phyloP scores from a whole-genome alignment of 2,797 vertebrate species.

The Tauraco hartlaubi region DNA sequence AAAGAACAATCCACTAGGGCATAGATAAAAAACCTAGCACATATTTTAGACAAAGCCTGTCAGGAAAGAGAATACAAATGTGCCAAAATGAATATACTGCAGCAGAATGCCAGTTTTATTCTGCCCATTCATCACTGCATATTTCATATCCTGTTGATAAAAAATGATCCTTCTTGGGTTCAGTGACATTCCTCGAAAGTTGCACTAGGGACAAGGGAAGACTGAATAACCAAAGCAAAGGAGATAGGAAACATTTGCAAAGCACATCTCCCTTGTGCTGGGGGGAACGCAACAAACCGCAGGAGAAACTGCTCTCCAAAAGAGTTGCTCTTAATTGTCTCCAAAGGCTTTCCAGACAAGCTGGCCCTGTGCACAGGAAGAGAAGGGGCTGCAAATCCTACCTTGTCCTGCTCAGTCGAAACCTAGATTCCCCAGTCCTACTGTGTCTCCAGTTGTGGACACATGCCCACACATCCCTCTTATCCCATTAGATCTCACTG shows the following conservation, averaged over 20 bases:
- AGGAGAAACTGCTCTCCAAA: not conserved
- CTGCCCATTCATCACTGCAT: not conserved
- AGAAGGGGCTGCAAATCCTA: not conserved
- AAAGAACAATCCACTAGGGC: not conserved
- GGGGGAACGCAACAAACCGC: not conserved
- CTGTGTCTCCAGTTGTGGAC: not conserved
- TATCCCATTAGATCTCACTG: not conserved
- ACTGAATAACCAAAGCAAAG: not conserved
- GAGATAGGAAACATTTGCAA: not conserved
- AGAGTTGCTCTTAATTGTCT: not conserved
- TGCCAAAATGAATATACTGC: constrained; percentile 50
- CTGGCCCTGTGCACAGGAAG: not conserved
- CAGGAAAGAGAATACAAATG: constrained; percentile 21
- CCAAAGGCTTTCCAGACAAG: not conserved
- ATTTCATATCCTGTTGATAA: not conserved
- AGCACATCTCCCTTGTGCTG: not conserved
- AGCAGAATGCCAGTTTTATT: constrained; percentile 12
- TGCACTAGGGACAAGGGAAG: not conserved
- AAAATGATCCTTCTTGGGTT: not conserved
- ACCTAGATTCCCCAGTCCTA: not conserved
- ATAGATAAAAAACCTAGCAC: constrained; percentile 10
- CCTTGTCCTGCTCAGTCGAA: not conserved
- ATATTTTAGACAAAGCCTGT: constrained; percentile 3
- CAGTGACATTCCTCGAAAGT: not conserved
- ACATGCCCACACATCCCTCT: not conserved